These are phyloP conservation scores for Pipistrellus kuhlii DNA, from an alignment of 2,797 vertebrate genomes.

Conservation along the genomic window DNA sequence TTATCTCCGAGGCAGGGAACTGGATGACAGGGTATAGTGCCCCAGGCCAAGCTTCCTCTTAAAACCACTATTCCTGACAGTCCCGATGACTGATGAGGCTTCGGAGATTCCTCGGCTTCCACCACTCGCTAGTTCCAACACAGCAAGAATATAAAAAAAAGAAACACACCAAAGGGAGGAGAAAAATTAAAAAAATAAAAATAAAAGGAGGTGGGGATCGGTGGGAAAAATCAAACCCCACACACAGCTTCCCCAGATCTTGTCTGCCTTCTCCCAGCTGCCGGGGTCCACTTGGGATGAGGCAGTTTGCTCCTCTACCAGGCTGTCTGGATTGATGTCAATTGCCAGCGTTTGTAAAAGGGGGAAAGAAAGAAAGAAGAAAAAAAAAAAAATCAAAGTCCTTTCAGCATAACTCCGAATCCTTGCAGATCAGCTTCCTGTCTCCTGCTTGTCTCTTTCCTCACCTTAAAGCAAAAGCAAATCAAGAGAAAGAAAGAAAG, in stretches of 20 bases:
- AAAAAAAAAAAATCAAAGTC: slow-evolving; percentile 81
- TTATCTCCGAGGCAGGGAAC: slow-evolving; percentile 95
- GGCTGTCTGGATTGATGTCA: slow-evolving; percentile 84
- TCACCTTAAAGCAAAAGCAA: slow-evolving; percentile 62
- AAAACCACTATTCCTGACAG: slow-evolving; percentile 89
- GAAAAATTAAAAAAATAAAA: not conserved
- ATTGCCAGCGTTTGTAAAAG: slow-evolving; percentile 80
- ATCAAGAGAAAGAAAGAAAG: not conserved
- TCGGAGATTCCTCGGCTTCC: slow-evolving; percentile 86
- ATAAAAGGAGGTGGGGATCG: slow-evolving; percentile 23
- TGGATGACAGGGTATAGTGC: slow-evolving; percentile 89
- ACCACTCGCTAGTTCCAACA: slow-evolving; percentile 87
- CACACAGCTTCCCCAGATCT: slow-evolving; percentile 61
- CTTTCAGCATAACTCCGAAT: slow-evolving; percentile 84
- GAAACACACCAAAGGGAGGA: slow-evolving; percentile 55
- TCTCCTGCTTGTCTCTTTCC: slow-evolving; percentile 76
- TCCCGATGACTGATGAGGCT: slow-evolving; percentile 86
- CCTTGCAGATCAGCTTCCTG: slow-evolving; percentile 83
- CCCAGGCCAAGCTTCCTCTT: slow-evolving; percentile 89
- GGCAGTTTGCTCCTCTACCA: slow-evolving; percentile 76
- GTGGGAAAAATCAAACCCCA: not conserved
- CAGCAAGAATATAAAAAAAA: slow-evolving; percentile 80
- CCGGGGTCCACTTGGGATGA: slow-evolving; percentile 80
- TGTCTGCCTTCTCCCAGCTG: slow-evolving; percentile 71
- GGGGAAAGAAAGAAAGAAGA: not conserved